Percentiles rank a stretch among this genome's conserved stretches.
Evolutionary conservation across 2,888 invertebrate genomes (phyloP).

Genomic region (Ferrisia virgata): DNA sequence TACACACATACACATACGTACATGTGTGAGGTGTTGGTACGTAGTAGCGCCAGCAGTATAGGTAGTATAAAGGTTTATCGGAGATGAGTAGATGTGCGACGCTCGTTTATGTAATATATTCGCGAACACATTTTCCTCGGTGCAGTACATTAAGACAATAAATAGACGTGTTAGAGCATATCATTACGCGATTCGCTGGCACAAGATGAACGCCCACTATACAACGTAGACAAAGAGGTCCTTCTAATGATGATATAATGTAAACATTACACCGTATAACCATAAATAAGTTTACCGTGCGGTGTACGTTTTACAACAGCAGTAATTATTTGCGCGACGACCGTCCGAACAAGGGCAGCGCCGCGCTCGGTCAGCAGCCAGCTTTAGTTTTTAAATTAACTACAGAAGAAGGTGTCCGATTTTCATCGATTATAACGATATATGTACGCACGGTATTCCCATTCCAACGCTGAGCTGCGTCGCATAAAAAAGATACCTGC

Average conservation of each 20-base stretch:
- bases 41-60: no score
- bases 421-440: no score
- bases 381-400: background rate
- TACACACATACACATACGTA: no score
- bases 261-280: conserved; percentile 30
- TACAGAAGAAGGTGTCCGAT: no score
- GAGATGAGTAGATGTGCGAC: background rate
- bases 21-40: no score
- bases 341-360: background rate
- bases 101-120: conserved; percentile 17
- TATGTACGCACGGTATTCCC: no score
- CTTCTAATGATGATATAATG: conserved; percentile 41
- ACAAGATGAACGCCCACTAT: conserved; percentile 1
- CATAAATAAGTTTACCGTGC: background rate
- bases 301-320: background rate
- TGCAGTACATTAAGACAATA: conserved; percentile 31
- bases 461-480: no score
- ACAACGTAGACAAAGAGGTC: background rate
- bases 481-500: no score
- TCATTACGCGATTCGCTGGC: conserved; percentile 35
- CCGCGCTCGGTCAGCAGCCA: no score
- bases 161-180: conserved; percentile 40
- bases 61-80: background rate
- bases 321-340: conserved; percentile 3
- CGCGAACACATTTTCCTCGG: conserved; percentile 25